Evolutionary conservation across 2,888 invertebrate species (phyloP).

Genomic region (Calameuta pallipes): DNA sequence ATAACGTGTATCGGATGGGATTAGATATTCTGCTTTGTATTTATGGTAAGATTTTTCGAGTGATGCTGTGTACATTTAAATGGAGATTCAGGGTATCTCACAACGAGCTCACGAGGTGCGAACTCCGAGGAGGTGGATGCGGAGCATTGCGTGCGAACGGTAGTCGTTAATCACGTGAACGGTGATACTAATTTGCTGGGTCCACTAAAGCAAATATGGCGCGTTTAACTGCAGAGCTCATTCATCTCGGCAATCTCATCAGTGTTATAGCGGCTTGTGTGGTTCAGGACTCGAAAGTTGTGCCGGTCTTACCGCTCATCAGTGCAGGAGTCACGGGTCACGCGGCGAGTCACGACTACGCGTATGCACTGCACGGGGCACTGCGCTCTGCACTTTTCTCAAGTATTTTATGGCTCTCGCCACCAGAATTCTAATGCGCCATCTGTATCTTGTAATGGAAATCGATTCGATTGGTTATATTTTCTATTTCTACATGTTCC

Average conservation of each 20-base stretch:
- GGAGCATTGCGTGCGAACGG: slow-evolving; percentile 8
- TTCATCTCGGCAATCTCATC: slow-evolving; percentile 28
- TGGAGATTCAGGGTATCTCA: not conserved
- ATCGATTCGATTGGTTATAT: not conserved
- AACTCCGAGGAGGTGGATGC: not conserved
- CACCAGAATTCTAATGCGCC: slow-evolving; percentile 23
- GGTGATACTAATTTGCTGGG: slow-evolving; percentile 19
- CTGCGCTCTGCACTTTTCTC: not conserved
- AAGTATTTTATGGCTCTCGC: slow-evolving; percentile 17
- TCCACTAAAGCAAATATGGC: slow-evolving; percentile 9
- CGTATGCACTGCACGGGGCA: slow-evolving; percentile 7
- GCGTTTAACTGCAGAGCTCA: slow-evolving; percentile 24
- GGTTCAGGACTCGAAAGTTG: slow-evolving; percentile 38
- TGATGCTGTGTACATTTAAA: not conserved
- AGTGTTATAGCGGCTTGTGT: slow-evolving; percentile 30
- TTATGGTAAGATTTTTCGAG: not conserved
- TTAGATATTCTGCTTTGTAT: not conserved
- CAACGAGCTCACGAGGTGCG: not conserved
- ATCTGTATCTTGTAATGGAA: not conserved
- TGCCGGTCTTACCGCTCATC: slow-evolving; percentile 18
- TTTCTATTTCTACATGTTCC: not conserved
- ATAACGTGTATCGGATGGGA: not conserved
- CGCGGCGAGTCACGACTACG: slow-evolving; percentile 22
- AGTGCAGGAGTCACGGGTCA: slow-evolving; percentile 24
- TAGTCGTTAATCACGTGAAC: slow-evolving; percentile 17